Evolutionary conservation across 1,140 invertebrate genomes (phyloP).

Genomic region (Caenorhabditis tropicalis): DNA sequence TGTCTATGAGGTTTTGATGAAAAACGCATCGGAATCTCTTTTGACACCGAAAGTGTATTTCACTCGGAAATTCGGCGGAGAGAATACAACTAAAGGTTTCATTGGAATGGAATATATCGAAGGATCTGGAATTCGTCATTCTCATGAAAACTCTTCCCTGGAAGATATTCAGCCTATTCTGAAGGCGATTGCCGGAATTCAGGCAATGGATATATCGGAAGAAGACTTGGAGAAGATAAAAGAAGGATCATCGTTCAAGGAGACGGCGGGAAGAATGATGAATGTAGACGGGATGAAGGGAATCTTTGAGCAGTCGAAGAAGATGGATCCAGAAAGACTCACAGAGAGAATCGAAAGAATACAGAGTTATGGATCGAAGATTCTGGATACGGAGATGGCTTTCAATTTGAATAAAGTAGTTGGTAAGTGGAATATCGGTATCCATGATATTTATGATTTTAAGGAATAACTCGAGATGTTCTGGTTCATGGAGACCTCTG

Average conservation of each 20-base stretch:
- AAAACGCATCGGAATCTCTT: background rate
- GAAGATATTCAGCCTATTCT: constrained; percentile 29
- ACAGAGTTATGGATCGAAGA: too few relatives aligned
- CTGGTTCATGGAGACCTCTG: background rate
- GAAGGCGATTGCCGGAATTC: background rate
- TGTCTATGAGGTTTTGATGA: background rate
- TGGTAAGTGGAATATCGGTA: background rate
- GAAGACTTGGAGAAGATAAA: background rate
- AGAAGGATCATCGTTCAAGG: background rate
- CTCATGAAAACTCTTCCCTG: background rate
- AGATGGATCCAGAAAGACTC: background rate
- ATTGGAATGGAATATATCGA: constrained; percentile 24
- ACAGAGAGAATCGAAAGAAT: background rate
- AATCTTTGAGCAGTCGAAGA: background rate
- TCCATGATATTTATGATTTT: background rate
- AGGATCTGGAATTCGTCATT: background rate
- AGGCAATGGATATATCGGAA: background rate
- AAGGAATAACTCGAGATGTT: background rate
- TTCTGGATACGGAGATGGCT: background rate
- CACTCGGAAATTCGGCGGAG: background rate
- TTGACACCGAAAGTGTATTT: background rate
- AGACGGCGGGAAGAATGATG: background rate
- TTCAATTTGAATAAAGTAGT: background rate
- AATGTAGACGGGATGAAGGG: background rate
- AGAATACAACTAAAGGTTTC: background rate